These are phyloP conservation scores for Epinotia ramella DNA, from an alignment of 2,888 invertebrate genomes.

Conservation along the genomic window DNA sequence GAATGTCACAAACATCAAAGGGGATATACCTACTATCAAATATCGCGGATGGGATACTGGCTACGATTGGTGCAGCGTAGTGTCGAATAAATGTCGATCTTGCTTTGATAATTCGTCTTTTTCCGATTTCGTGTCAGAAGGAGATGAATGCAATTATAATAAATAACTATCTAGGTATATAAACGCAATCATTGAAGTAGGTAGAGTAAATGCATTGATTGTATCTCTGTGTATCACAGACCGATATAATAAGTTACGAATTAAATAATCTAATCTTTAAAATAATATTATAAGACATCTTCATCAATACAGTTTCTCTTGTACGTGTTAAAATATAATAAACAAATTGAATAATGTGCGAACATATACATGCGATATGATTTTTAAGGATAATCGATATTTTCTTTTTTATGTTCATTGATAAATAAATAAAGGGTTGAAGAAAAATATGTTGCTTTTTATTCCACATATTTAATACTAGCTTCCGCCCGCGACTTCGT, in stretches of 20 bases:
- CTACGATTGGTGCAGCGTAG: too few species aligned
- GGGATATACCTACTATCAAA: too few species aligned
- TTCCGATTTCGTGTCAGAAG: not conserved
- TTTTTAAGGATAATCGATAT: slow-evolving; percentile 22
- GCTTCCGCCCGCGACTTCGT: too few species aligned
- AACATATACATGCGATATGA: slow-evolving; percentile 1
- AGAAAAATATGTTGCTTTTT: slow-evolving; percentile 2
- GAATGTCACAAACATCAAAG: too few species aligned
- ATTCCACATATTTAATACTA: slow-evolving; percentile 13
- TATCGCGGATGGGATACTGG: too few species aligned
- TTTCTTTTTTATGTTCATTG: slow-evolving; percentile 29
- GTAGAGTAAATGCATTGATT: not conserved
- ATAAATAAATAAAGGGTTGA: slow-evolving; percentile 42
- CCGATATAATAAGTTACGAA: slow-evolving; percentile 16
- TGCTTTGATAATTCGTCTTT: too few species aligned
- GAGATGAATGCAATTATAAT: not conserved
- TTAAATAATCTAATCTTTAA: slow-evolving; percentile 25
- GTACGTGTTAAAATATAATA: slow-evolving; percentile 51
- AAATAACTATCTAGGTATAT: not conserved
- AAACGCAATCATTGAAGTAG: too few species aligned
- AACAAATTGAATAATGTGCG: slow-evolving; percentile 17
- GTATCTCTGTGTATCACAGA: not conserved
- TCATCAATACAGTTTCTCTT: slow-evolving; percentile 58
- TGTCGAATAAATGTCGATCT: too few species aligned
- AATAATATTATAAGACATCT: slow-evolving; percentile 14